A percentile compares a stretch with the other conserved stretches of the same genome.
Evolutionary conservation across 2,888 invertebrate species (phyloP).

Genomic region (Oconnorella tubifera): DNA sequence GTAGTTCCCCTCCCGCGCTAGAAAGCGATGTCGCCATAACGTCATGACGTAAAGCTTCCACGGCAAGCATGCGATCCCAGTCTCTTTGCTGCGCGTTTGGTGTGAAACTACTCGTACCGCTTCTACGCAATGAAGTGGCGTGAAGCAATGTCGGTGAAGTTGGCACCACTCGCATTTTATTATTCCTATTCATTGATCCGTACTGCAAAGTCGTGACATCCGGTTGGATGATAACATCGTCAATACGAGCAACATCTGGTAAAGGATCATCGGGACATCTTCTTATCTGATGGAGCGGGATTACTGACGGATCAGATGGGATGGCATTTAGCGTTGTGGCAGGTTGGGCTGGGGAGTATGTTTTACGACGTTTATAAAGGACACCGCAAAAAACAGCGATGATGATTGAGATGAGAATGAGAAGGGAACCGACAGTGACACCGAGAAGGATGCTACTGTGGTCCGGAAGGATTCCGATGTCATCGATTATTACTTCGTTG

Average conservation of each 20-base stretch:
- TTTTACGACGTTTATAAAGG: conserved; percentile 7
- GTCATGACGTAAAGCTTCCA: neutral
- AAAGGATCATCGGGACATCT: neutral
- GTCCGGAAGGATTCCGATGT: neutral
- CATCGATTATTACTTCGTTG: neutral
- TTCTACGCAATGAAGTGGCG: too few relatives aligned
- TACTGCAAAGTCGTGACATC: conserved; percentile 6
- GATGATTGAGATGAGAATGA: conserved; percentile 3
- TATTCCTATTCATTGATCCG: conserved; percentile 1
- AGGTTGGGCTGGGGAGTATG: neutral
- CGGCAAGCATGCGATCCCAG: conserved; percentile 1
- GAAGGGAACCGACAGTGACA: neutral
- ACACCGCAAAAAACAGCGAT: conserved; percentile 1
- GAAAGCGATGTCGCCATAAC: neutral
- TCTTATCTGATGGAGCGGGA: neutral
- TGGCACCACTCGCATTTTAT: neutral
- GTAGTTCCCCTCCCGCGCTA: neutral
- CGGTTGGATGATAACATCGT: neutral
- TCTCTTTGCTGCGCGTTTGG: neutral
- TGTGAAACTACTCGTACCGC: neutral
- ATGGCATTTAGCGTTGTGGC: neutral
- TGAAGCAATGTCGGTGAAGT: neutral
- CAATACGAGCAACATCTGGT: neutral
- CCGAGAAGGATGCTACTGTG: conserved; percentile 3
- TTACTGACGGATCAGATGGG: neutral